Base-by-base conservation (phyloP, 2,113 vertebrate genomes). In the Rana temporaria region DNA sequence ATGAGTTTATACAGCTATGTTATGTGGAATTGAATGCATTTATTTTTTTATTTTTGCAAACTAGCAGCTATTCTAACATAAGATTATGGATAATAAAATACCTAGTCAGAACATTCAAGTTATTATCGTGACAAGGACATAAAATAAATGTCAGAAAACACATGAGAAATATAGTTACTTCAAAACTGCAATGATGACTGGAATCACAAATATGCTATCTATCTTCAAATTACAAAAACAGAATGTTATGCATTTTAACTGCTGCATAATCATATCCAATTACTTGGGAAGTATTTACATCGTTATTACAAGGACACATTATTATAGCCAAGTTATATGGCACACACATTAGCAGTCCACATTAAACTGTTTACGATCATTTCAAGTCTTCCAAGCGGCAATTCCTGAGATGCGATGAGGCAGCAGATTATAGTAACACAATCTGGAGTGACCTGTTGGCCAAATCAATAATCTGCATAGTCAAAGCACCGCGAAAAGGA, bases 211-310 rank as follows among this genome's bases (percentile, higher is more conserved):
- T 26, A 15, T 53, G 38, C 57, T 53, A 63, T 81, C 52, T 81
- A 80, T 80, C 55, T 79, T 55, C 78, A 80, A 17, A 70, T 69
- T 62, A 60, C 55, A 69, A 69, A 80, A 48, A 30, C 67, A 63
- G 67, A 81, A 20, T 71, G 79, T 52, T 63, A 81, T 81, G 68
- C 79, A 70, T 81, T 81, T 79, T 81, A 81, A 71, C 68, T 63
- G 68, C 79, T 71, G 19, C 57, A 63, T 60, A 81, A 81, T 81
- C 67, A 62, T 79, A 81, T 71, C 67, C 69, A 81, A 63, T 81
- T 71, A 71, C 34, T 26, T 20, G 30, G 19, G 69, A 24, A 81
- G 68, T 52, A 66, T 71, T 81, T 71, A 70, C 20, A 62, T 62
- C 19, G 18, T 71, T 71, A 71, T 81, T 63, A 26, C 79, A 57